Conservation (phyloP, 2,888 invertebrate genomes). For the Harpalus rubripes region DNA sequence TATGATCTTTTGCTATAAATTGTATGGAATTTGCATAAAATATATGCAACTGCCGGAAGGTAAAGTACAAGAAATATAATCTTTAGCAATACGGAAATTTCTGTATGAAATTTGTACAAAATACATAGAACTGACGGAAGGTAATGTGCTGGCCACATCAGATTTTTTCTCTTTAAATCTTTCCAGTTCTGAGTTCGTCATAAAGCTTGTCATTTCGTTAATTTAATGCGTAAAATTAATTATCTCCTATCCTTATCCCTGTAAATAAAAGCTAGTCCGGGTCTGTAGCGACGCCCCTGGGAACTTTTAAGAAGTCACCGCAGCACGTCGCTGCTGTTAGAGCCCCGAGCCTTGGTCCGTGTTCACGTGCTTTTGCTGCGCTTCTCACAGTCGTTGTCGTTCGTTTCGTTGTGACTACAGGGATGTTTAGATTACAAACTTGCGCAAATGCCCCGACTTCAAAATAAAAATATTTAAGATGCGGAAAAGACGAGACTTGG, state of each 20-base stretch:
- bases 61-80: too few species aligned
- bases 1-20: too few species aligned
- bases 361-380: not conserved
- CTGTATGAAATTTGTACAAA: too few species aligned
- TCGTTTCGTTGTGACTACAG: conserved; percentile 1
- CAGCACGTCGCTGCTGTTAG: conserved; percentile 46
- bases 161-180: too few species aligned
- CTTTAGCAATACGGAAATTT: too few species aligned
- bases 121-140: too few species aligned
- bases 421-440: conserved; percentile 42
- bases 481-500: conserved; percentile 25
- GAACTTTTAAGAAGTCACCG: conserved; percentile 63
- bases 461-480: conserved; percentile 44
- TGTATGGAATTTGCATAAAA: too few species aligned
- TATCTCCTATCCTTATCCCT: conserved; percentile 37
- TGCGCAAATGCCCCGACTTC: not conserved
- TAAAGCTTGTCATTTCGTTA: not conserved
- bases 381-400: not conserved
- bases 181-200: not conserved
- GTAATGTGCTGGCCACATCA: too few species aligned
- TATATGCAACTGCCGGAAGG: too few species aligned
- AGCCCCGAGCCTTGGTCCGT: not conserved
- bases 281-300: conserved; percentile 44
- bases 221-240: conserved; percentile 55
- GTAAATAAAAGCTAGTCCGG: conserved; percentile 50